These are phyloP conservation scores for Philopotamus ludificatus DNA, from an alignment of 1,140 invertebrate genomes.

Conservation along the genomic window DNA sequence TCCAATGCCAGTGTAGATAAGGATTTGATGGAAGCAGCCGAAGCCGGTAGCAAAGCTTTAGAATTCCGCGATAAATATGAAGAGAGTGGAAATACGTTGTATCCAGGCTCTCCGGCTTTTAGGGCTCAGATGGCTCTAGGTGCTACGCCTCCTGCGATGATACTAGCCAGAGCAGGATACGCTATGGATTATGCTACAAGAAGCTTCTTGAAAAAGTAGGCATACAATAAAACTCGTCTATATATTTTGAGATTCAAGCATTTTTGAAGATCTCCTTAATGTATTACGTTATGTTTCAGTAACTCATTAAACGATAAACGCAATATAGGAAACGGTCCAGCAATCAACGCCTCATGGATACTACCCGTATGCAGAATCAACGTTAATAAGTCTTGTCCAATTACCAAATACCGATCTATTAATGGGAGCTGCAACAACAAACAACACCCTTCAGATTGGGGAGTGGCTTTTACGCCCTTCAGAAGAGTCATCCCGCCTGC, in stretches of 20 bases:
- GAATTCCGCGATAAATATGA: slow-evolving; percentile 58
- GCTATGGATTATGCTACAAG: slow-evolving; percentile 66
- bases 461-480: slow-evolving; percentile 75
- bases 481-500: slow-evolving; percentile 66
- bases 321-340: slow-evolving; percentile 55
- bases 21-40: slow-evolving; percentile 51
- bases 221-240: no score
- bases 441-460: slow-evolving; percentile 63
- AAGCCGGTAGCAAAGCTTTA: slow-evolving; percentile 59
- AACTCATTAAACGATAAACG: no score
- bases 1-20: slow-evolving; percentile 43
- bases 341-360: slow-evolving; percentile 50
- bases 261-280: no score
- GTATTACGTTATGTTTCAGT: no score
- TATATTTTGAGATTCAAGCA: no score
- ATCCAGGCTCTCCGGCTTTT: slow-evolving; percentile 61
- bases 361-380: slow-evolving; percentile 40
- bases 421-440: slow-evolving; percentile 85
- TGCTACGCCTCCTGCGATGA: slow-evolving; percentile 58
- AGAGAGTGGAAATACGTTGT: slow-evolving; percentile 49
- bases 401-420: slow-evolving; percentile 62
- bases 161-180: slow-evolving; percentile 62
- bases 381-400: slow-evolving; percentile 42
- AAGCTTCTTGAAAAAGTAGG: slow-evolving; percentile 48
- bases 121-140: slow-evolving; percentile 68